Conservation (phyloP, 2,113 vertebrate species). For the Cephalopholis sonnerati region DNA sequence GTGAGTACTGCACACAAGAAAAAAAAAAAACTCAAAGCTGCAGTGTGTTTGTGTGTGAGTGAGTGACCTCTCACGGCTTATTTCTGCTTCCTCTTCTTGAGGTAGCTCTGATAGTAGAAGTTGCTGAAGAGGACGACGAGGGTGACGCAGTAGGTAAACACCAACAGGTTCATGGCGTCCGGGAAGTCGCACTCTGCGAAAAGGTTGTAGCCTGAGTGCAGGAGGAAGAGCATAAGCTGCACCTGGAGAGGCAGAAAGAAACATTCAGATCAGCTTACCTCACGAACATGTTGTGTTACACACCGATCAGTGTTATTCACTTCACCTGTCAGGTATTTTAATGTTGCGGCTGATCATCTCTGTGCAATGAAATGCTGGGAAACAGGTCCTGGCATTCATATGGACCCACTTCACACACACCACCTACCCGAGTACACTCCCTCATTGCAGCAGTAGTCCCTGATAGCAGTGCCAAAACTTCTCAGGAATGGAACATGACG, state of each 20-base stretch:
- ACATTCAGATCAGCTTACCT: background rate
- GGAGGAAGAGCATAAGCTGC: conserved; percentile 84
- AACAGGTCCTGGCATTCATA: no score
- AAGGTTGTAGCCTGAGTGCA: conserved; percentile 83
- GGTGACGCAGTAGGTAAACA: conserved; percentile 81
- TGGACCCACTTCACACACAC: no score
- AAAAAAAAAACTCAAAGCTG: background rate
- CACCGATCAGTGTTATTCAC: no score
- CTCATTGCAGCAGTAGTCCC: no score
- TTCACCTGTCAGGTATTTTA: no score
- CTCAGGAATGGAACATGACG: no score
- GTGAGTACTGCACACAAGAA: conserved; percentile 13
- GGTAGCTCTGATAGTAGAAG: conserved; percentile 83
- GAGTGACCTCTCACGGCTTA: no score
- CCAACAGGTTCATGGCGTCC: conserved; percentile 74
- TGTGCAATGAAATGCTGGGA: no score
- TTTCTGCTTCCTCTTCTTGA: conserved; percentile 78
- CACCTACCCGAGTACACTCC: no score
- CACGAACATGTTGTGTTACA: no score
- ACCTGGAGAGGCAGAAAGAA: conserved; percentile 68
- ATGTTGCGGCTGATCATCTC: no score
- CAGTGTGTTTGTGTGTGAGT: background rate
- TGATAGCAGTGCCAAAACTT: no score
- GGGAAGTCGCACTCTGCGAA: conserved; percentile 84
- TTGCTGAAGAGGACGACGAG: conserved; percentile 84